Conservation (phyloP, 2,113 vertebrate species). For the Bolborhynchus lineola region DNA sequence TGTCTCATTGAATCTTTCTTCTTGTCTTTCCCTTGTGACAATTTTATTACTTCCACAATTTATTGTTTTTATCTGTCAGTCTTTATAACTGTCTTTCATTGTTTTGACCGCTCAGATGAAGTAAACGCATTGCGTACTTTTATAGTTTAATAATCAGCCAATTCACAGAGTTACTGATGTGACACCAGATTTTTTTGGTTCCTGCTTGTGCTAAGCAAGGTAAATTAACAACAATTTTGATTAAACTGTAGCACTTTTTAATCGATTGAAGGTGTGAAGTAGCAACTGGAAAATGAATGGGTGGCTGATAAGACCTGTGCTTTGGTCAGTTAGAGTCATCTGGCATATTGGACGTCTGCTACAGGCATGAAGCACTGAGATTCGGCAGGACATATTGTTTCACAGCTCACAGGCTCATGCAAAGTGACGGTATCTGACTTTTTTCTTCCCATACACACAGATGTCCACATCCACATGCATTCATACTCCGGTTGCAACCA, state of each 20-base stretch:
- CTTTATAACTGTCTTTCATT: background rate
- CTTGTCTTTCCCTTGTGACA: slow-evolving; percentile 24
- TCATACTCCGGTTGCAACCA: background rate
- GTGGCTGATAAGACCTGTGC: background rate
- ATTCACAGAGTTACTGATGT: background rate
- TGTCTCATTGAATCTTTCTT: slow-evolving; percentile 39
- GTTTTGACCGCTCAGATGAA: background rate
- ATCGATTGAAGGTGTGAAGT: background rate
- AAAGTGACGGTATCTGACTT: background rate
- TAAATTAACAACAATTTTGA: background rate
- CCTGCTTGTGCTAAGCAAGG: background rate
- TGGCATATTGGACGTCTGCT: background rate
- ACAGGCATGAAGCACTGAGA: background rate
- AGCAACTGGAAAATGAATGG: background rate
- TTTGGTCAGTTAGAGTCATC: background rate
- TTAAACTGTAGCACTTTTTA: background rate
- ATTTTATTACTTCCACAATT: slow-evolving; percentile 26
- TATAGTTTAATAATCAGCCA: background rate
- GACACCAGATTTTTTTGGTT: background rate
- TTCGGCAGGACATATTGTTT: background rate
- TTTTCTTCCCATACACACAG: background rate
- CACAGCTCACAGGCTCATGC: background rate
- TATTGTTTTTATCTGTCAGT: slow-evolving; percentile 14
- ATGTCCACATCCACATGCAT: background rate
- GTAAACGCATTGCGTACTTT: background rate